These are phyloP conservation scores for Schizaphis graminum DNA, from an alignment of 2,888 invertebrate genomes.

Conservation along the genomic window DNA sequence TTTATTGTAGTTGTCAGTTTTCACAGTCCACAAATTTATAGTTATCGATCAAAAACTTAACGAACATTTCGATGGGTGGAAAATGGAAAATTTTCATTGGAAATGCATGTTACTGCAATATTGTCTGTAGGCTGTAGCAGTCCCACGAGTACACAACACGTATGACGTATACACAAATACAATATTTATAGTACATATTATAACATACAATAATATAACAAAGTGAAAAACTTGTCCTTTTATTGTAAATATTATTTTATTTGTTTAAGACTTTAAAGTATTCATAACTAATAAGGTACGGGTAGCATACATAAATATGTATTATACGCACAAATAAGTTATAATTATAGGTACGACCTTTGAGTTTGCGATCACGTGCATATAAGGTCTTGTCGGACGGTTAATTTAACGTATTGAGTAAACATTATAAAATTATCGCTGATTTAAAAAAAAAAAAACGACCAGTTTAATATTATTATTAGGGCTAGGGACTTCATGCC, in stretches of 20 bases:
- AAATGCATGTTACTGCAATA: neutral
- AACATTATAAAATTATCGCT: neutral
- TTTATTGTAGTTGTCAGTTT: neutral
- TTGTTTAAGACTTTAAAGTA: no score
- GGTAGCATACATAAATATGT: neutral
- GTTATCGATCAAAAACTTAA: neutral
- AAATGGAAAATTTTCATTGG: no score
- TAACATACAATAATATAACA: no score
- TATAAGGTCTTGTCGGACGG: neutral
- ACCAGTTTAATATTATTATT: neutral
- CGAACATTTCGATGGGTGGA: neutral
- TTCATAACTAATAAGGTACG: no score
- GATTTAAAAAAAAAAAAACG: neutral
- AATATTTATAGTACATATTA: neutral
- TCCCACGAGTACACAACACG: neutral
- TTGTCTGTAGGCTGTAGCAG: neutral
- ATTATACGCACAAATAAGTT: neutral
- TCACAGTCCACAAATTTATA: neutral
- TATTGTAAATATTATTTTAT: neutral
- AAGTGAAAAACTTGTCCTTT: neutral
- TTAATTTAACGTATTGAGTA: neutral
- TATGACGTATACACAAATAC: neutral
- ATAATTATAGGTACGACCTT: neutral
- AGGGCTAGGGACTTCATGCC: no score
- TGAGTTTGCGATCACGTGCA: neutral